Percentiles rank a stretch among this genome's conserved stretches.
Conservation (phyloP, 2,797 vertebrate species). For the Melanotaenia parkinsoni region DNA sequence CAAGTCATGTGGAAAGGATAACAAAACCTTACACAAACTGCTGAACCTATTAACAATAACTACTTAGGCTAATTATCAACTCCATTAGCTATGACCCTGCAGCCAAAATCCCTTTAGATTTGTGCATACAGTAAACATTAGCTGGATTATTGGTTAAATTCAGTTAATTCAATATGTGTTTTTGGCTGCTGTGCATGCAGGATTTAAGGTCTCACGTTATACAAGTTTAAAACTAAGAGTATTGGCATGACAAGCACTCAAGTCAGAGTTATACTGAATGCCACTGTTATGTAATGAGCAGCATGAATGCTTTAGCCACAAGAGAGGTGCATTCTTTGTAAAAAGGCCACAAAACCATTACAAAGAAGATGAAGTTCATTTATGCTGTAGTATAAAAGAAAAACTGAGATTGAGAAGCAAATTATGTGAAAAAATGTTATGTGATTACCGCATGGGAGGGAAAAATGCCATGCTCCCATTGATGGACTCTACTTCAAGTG, state of each 20-base stretch:
- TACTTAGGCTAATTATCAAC: conserved; percentile 44
- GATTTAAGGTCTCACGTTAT: background rate
- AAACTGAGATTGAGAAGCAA: conserved; percentile 25
- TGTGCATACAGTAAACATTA: conserved; percentile 22
- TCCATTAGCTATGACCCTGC: conserved; percentile 43
- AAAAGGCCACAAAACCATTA: conserved; percentile 67
- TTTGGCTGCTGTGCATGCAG: conserved; percentile 19
- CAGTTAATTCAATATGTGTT: conserved; percentile 49
- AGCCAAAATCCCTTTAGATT: conserved; percentile 47
- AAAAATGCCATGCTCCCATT: conserved; percentile 18
- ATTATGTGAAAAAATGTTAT: conserved; percentile 50
- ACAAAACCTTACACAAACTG: conserved; percentile 19
- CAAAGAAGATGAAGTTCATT: conserved; percentile 51
- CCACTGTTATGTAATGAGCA: conserved; percentile 73
- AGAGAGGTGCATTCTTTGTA: conserved; percentile 58
- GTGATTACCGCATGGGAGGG: conserved; percentile 26
- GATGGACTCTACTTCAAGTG: conserved; percentile 25
- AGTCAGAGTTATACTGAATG: conserved; percentile 45
- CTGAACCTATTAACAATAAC: conserved; percentile 31
- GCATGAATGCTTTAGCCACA: conserved; percentile 54
- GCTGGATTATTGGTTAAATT: conserved; percentile 52
- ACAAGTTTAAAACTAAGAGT: conserved; percentile 19
- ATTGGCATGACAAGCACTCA: conserved; percentile 42
- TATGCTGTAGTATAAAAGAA: conserved; percentile 46
- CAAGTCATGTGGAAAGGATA: background rate